Evolutionary conservation across 2,113 vertebrate species (phyloP), one percentile per base, ranked within the genome.

Genomic region (Clinocottus analis): DNA sequence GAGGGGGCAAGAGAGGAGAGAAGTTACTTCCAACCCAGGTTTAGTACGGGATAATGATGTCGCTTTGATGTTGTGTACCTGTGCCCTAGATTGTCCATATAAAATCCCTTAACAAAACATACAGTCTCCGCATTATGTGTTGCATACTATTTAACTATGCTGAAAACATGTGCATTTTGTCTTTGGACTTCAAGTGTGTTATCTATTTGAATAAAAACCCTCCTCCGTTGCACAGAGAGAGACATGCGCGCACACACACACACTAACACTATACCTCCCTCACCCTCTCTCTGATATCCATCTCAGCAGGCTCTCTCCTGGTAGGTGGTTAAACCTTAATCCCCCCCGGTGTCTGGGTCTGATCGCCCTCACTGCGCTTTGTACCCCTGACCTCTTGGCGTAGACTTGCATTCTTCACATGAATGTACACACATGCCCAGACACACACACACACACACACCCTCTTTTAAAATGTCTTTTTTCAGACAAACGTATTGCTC

Each of bases 281-380:
- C 55, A 35, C 45, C 55, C 45, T 63, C 45, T 51, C 41, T 0
- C 47, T 49, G 77, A 84, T 74, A 72, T 77, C 47, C 72, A 60
- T 80, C 72, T 80, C 70, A 75, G 59, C 68, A 67, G 43, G 31
- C 19, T 74, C 31, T 76, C 51, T 72, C 68, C 71, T 68, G 64
- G 45, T 71, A 63, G 70, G 77, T 72, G 61, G 72, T 77, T 67
- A 60, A 77, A 80, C 17, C 25, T 31, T 89, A 85, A 89, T 85
- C 80, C 72, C 63, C 73, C 66, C 55, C 17, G 21, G 43, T 71
- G 85, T 86, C 68, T 89, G 64, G 66, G 55, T 85, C 73, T 79
- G 79, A 89, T 75, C 61, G 31, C 74, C 79, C 72, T 41, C 64
- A 47, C 53, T 23, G 49, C 25, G 13, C 55, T 39, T 51, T 23